phyloP scores from a whole-genome alignment of 2,113 vertebrate species.

The Zapus hudsonius region DNA sequence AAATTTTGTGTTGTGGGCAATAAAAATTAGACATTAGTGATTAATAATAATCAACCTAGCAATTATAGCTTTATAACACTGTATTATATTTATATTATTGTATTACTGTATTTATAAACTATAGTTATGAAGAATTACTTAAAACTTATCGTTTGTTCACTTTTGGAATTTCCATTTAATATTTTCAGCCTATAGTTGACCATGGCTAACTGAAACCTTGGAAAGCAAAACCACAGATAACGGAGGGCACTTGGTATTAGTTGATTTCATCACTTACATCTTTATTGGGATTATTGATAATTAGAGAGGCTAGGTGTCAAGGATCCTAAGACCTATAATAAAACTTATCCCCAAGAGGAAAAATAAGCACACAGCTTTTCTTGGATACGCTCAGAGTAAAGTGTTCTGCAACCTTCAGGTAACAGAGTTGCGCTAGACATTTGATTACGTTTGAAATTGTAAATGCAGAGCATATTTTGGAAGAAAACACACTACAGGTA shows the following conservation, averaged over 20 bases:
- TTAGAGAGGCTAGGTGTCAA: neutral
- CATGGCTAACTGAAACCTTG: neutral
- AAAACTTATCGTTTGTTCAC: neutral
- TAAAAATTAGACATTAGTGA: neutral
- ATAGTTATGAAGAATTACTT: neutral
- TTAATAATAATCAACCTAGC: neutral
- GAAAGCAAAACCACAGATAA: neutral
- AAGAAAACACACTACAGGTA: neutral
- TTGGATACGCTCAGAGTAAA: neutral
- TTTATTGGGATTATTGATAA: neutral
- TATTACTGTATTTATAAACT: no score
- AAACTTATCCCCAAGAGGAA: neutral
- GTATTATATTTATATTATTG: no score
- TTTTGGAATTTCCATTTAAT: neutral
- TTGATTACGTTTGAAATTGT: conserved; percentile 9
- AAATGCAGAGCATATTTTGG: conserved; percentile 36
- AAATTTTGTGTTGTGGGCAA: neutral
- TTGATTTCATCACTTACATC: no score
- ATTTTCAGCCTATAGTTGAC: neutral
- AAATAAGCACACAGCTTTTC: neutral
- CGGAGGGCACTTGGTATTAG: neutral
- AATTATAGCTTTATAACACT: neutral
- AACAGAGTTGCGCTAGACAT: neutral
- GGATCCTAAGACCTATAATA: neutral
- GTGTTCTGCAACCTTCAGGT: neutral